Evolutionary conservation across 2,888 invertebrate genomes (phyloP), one percentile per base, ranked within the genome.

Genomic region (Drosophila rubida): DNA sequence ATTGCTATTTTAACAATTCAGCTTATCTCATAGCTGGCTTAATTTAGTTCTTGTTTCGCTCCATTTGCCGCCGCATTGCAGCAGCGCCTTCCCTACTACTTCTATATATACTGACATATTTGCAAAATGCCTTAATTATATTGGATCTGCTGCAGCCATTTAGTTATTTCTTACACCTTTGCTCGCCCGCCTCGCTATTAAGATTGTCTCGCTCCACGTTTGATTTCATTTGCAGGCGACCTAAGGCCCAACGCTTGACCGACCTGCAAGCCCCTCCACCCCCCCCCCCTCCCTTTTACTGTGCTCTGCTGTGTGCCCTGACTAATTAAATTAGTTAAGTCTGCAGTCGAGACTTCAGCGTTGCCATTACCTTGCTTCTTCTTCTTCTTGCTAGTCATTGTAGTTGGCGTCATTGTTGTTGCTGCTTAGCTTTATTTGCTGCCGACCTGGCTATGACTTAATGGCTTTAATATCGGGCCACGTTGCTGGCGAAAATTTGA

Each of bases 291-390:
- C 9, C 9, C 8, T n/a, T n/a, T n/a, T n/a, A n/a, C n/a, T n/a
- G 9, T 9, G 9, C 2, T 8, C 23, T 9, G 16, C 13, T 59
- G 27, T 37, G 25, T 51, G 51, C 44, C 55, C 54, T 55, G 77
- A 80, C 86, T 82, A 82, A 82, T 82, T 82, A 80, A 82, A 82
- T 82, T 82, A 82, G 78, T 69, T 19, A 57, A 58, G 83, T 69
- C 83, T 72, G 67, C 41, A 63, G 66, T 63, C 62, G 68, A 78
- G 85, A 79, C 77, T 68, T 22, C n/a, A 46, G 14, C 70, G 14
- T 68, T 19, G 39, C 35, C 35, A 11, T 30, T 30, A 11, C 30
- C 30, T 0, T 30, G 2, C n/a, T 16, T 66, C 16, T 69, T 14
- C 19, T 41, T 48, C 50, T 63, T 54, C 49, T 59, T 59, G 53